Evolutionary conservation across 2,113 vertebrate species (phyloP), one percentile per base, ranked within the genome.

Genomic region (Cryptomyrus ogoouensis): DNA sequence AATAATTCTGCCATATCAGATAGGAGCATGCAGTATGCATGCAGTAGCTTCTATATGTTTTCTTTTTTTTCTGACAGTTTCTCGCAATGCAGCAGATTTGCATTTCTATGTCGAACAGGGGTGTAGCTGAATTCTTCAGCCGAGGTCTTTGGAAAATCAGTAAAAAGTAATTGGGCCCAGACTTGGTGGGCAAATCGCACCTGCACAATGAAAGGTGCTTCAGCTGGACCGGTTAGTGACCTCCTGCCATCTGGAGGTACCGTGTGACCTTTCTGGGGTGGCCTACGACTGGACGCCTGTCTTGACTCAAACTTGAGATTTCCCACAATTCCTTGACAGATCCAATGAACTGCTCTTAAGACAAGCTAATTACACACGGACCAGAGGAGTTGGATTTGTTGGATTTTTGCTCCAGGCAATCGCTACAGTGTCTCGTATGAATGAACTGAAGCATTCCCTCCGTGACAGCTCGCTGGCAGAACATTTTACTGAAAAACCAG

Each of bases 121-220:
- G n/a, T 56, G 44, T 39, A 83, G 66, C 74, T 31, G 74, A 83
- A 89, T 89, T 52, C 62, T 88, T 74, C 90, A 87, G 90, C 87
- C 88, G 89, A 53, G 85, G 86, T 91, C 90, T 92, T 88, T 91
- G 89, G 89, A 90, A 92, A 85, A 91, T 88, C 89, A 92, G 89
- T 88, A 91, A 90, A 88, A 88, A 80, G 86, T 92, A 92, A 92
- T 91, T 92, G 90, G 89, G 90, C 90, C 92, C 92, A 92, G 92
- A 89, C 90, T 56, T 13, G 35, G 89, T 87, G 83, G 90, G 90
- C 77, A 90, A 89, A 89, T 90, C 70, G 91, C 92, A 92, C 92
- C 92, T 92, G 91, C 90, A 91, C 90, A 90, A 89, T 87, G 27
- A 89, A 80, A 89, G 90, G 89, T 90, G 90, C 35, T 88, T 90